Evolutionary conservation across 2,888 invertebrate species (phyloP), one percentile per base, ranked within the genome.

Genomic region (Spicauda simplicius): DNA sequence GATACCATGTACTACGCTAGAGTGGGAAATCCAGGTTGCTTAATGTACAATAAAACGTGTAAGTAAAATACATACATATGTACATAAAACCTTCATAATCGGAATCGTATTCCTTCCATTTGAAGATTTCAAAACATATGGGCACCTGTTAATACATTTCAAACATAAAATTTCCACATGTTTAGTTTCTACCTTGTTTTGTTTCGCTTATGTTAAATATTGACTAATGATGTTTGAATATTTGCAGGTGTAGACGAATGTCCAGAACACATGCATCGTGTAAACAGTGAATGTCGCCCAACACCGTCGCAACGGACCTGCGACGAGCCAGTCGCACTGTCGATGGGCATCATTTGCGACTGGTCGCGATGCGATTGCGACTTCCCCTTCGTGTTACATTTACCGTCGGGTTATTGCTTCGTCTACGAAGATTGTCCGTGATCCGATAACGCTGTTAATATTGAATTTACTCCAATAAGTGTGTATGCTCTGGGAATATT

Each of bases 321-420:
- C 77, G 90, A 91, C 73, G 90, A 91, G 63, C 92, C 91, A 0
- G 86, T 88, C 67, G 84, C 91, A 0, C n/a, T 73, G 3, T 77
- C 90, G 0, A 84, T 92, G 84, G 91, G 92, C 1, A 68, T 87
- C 4, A 87, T 91, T 14, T 91, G 92, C 79, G 82, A 82, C 70
- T 91, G 90, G 91, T 85, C 88, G 64, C 81, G 92, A 0, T 92
- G 91, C 74, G 92, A 91, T 72, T 91, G 91, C 79, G 90, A 91
- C 72, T 90, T 90, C 55, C 91, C 92, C 0, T 84, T 90, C 63
- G 92, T 92, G 0, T 72, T 91, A 5, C 92, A 92, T 63, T 74
- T 82, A 3, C 63, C 80, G 1, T 91, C 92, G 0, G 90, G 91
- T 0, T 91, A 88, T 72, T 91, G 92, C 77, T 91, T 91, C 75